Conservation (phyloP, 2,797 vertebrate species). For the Kryptolebias ocellatus region DNA sequence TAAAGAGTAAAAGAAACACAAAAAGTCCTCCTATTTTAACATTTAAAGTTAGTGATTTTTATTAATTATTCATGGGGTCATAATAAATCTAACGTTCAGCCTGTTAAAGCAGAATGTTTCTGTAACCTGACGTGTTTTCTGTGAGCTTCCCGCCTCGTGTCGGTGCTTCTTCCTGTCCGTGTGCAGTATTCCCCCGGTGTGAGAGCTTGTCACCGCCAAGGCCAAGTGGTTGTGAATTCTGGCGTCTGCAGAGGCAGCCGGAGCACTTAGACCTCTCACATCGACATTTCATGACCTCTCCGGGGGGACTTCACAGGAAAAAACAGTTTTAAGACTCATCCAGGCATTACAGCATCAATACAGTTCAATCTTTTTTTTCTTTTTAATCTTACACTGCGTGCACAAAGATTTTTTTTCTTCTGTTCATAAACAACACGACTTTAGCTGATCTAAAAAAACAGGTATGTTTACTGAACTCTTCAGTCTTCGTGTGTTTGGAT, state of each 20-base stretch:
- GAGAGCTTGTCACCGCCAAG: slow-evolving; percentile 32
- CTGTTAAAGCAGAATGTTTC: too few species aligned
- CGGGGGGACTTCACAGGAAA: slow-evolving; percentile 18
- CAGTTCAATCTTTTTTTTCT: background rate
- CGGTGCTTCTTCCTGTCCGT: slow-evolving; percentile 1
- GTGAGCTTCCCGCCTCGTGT: slow-evolving; percentile 2
- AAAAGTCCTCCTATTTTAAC: too few species aligned
- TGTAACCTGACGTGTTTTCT: background rate
- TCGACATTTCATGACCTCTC: slow-evolving; percentile 34
- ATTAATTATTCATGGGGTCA: too few species aligned
- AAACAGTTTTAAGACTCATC: slow-evolving; percentile 23
- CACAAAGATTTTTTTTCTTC: too few species aligned
- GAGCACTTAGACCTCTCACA: slow-evolving; percentile 31
- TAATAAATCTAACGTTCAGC: too few species aligned
- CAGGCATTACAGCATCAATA: background rate
- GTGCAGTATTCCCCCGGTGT: slow-evolving; percentile 14
- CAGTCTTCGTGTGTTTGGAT: too few species aligned
- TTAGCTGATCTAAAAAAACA: too few species aligned
- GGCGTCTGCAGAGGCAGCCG: slow-evolving; percentile 13
- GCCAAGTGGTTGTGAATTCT: slow-evolving; percentile 33
- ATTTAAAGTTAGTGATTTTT: slow-evolving; percentile 1
- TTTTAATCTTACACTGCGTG: too few species aligned
- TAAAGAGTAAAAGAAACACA: slow-evolving; percentile 10
- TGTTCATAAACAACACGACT: too few species aligned
- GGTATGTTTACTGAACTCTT: too few species aligned